These are phyloP conservation scores for Morpho achilles DNA, from an alignment of 2,888 invertebrate genomes.

Conservation along the genomic window DNA sequence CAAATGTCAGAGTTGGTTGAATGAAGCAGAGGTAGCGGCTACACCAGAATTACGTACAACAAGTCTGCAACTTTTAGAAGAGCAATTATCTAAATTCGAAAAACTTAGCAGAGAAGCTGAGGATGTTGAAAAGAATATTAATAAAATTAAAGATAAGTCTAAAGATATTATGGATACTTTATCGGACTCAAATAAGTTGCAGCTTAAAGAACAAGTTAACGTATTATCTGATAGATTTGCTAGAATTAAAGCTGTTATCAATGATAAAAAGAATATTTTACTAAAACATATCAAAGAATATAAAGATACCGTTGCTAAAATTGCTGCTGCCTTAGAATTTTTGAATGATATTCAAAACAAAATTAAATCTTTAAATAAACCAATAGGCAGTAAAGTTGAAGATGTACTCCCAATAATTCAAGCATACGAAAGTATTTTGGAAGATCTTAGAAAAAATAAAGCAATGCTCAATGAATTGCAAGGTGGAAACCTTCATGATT, in stretches of 20 bases:
- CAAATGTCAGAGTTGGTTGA: slow-evolving; percentile 91
- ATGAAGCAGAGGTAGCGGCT: slow-evolving; percentile 92
- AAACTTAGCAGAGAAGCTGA: slow-evolving; percentile 87
- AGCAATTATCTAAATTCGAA: slow-evolving; percentile 92
- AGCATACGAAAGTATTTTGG: slow-evolving; percentile 87
- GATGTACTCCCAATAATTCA: slow-evolving; percentile 91
- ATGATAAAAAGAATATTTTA: slow-evolving; percentile 86
- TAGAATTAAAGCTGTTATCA: slow-evolving; percentile 85
- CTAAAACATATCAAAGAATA: slow-evolving; percentile 89
- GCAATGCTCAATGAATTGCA: slow-evolving; percentile 88
- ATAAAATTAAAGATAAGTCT: slow-evolving; percentile 87
- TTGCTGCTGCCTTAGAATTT: slow-evolving; percentile 89
- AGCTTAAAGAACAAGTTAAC: slow-evolving; percentile 88
- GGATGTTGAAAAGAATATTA: slow-evolving; percentile 84
- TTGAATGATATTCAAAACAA: slow-evolving; percentile 90
- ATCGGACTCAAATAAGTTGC: slow-evolving; percentile 91
- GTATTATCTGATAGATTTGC: slow-evolving; percentile 88
- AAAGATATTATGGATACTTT: slow-evolving; percentile 89
- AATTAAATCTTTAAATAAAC: slow-evolving; percentile 89
- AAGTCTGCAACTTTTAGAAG: slow-evolving; percentile 89
- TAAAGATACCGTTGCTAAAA: slow-evolving; percentile 87
- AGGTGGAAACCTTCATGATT: slow-evolving; percentile 86
- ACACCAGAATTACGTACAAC: slow-evolving; percentile 89
- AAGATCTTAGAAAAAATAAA: slow-evolving; percentile 88
- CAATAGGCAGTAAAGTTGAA: slow-evolving; percentile 91